phyloP scores from a whole-genome alignment of 37 sponge, comb jelly and placozoan species.

The Aphrocallistes beatrix region DNA sequence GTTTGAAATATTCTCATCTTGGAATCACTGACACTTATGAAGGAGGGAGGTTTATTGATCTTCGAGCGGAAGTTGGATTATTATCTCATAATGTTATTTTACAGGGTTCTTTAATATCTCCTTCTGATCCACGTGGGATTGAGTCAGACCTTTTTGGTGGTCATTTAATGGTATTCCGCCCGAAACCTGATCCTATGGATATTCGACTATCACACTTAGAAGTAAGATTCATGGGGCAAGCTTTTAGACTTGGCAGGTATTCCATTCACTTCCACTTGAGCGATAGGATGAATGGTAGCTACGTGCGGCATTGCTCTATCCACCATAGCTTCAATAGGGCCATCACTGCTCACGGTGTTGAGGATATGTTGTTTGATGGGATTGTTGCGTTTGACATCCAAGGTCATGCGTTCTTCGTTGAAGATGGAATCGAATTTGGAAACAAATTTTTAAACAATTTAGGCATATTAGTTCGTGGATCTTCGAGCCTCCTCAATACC shows the following conservation, averaged over 20 bases:
- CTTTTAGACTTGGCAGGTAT: constrained; percentile 84
- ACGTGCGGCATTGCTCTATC: constrained; percentile 60
- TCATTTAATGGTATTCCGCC: constrained; percentile 68
- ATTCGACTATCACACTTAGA: constrained; percentile 69
- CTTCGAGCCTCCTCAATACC: constrained; percentile 69
- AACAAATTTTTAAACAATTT: constrained; percentile 58
- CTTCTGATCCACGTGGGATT: background rate
- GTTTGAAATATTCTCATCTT: constrained; percentile 45
- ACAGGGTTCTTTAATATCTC: constrained; percentile 35
- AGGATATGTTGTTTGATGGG: constrained; percentile 63
- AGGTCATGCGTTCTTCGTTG: constrained; percentile 81
- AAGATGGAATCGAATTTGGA: constrained; percentile 77
- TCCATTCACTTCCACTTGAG: constrained; percentile 82
- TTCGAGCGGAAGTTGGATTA: constrained; percentile 75
- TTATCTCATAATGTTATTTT: constrained; percentile 70
- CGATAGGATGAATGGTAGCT: constrained; percentile 65
- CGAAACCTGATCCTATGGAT: constrained; percentile 51
- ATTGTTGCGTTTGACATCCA: constrained; percentile 81
- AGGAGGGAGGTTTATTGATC: constrained; percentile 68
- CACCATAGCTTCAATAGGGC: constrained; percentile 83
- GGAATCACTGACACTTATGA: constrained; percentile 52
- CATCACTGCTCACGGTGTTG: constrained; percentile 75
- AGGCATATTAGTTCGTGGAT: constrained; percentile 62
- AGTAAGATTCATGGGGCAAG: constrained; percentile 57
- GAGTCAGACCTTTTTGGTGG: constrained; percentile 57